Percentiles rank a stretch among this genome's conserved stretches.
These are phyloP conservation scores for Grammomys surdaster DNA, from an alignment of 2,113 vertebrate genomes.

Conservation along the genomic window DNA sequence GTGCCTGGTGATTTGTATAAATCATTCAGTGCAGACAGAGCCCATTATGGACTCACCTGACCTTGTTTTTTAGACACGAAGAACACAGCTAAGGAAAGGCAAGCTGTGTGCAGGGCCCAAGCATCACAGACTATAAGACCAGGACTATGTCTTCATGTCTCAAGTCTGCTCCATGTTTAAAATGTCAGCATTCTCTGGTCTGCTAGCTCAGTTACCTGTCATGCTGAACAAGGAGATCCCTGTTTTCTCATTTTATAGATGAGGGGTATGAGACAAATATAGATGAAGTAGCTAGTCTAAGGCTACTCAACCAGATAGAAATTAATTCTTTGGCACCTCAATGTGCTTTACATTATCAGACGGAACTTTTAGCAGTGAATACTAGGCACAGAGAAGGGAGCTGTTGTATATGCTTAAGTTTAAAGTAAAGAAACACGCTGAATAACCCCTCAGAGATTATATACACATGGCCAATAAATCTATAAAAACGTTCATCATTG, in stretches of 20 bases:
- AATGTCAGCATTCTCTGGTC: not conserved
- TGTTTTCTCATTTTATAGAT: not conserved
- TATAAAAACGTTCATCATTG: not conserved
- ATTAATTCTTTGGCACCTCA: not conserved
- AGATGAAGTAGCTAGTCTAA: not conserved
- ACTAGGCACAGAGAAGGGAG: not conserved
- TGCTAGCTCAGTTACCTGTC: not conserved
- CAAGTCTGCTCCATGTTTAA: not conserved
- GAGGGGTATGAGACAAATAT: conserved; percentile 9
- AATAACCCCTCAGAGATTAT: not conserved
- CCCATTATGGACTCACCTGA: not conserved
- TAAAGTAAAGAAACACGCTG: not conserved
- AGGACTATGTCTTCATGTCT: not conserved
- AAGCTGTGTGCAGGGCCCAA: not conserved
- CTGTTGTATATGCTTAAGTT: not conserved
- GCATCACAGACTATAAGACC: not conserved
- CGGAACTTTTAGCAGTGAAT: not conserved
- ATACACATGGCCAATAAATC: not conserved
- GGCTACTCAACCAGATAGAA: not conserved
- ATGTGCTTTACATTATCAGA: not conserved
- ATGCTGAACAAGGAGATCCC: not conserved
- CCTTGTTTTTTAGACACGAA: not conserved
- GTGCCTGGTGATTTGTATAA: not conserved
- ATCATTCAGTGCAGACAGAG: not conserved
- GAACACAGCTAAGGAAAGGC: not conserved